Evolutionary conservation across 1,140 invertebrate species (phyloP).

Genomic region (Drosophila ironensis): DNA sequence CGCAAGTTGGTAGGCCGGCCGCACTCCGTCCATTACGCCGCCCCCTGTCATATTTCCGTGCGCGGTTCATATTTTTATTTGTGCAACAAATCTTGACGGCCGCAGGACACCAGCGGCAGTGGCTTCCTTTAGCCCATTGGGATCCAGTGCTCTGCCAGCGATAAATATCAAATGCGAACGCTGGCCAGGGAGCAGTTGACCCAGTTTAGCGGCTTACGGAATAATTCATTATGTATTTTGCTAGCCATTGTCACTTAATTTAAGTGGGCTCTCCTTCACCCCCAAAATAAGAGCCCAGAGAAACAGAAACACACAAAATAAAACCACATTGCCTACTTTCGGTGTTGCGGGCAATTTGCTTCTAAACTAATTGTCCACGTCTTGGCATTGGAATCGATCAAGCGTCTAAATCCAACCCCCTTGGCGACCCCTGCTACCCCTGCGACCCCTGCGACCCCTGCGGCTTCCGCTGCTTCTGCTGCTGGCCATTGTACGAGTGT

Average conservation of each 20-base stretch:
- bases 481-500: too few species aligned
- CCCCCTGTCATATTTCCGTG: not conserved
- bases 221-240: conserved; percentile 77
- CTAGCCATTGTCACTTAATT: conserved; percentile 71
- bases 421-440: not conserved
- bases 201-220: conserved; percentile 73
- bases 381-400: conserved; percentile 56
- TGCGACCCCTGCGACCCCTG: not conserved
- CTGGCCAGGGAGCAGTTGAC: conserved; percentile 56
- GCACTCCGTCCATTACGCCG: too few species aligned
- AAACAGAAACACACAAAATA: too few species aligned
- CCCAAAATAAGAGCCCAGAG: not conserved
- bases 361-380: conserved; percentile 58
- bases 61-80: conserved; percentile 23
- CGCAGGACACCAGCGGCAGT: not conserved
- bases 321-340: conserved; percentile 22
- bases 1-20: too few species aligned
- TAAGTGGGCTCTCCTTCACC: conserved; percentile 43
- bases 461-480: not conserved
- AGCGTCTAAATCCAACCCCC: conserved; percentile 18
- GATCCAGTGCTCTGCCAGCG: conserved; percentile 33
- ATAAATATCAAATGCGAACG: conserved; percentile 64
- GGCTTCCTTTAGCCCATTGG: too few species aligned
- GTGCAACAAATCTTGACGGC: conserved; percentile 21
- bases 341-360: conserved; percentile 64